phyloP scores from a whole-genome alignment of 2,113 vertebrate species.

The Marcusenius ussheri region DNA sequence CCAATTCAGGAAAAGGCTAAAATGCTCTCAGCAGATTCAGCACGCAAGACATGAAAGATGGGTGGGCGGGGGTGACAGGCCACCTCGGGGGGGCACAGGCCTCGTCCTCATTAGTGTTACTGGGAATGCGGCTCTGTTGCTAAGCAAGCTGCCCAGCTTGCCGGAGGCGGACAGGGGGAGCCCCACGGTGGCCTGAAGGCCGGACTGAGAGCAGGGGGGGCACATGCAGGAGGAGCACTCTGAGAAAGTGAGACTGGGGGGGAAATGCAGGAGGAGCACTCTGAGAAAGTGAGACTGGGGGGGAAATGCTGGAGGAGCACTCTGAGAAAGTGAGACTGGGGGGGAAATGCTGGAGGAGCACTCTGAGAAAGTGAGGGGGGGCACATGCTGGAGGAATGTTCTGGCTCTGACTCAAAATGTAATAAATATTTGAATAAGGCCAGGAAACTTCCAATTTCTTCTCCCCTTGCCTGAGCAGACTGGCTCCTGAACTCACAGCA shows the following conservation, averaged over 20 bases:
- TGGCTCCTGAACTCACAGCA: neutral
- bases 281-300: neutral
- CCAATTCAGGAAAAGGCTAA: neutral
- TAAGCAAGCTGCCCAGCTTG: neutral
- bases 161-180: neutral
- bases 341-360: too few species aligned
- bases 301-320: neutral
- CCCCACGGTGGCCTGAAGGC: neutral
- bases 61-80: neutral
- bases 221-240: neutral
- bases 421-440: conserved; percentile 21
- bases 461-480: neutral
- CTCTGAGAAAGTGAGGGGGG: neutral
- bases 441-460: conserved; percentile 16
- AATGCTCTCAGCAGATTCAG: neutral
- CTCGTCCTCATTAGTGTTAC: neutral
- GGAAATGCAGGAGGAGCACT: too few species aligned
- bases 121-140: neutral
- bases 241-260: neutral
- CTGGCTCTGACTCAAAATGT: neutral
- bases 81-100: neutral
- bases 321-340: neutral
- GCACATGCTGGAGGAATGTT: neutral
- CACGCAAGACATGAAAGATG: neutral
- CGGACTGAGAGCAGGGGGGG: neutral